phyloP scores from a whole-genome alignment of 23 tunicate species.

The Phallusia fumigata region DNA sequence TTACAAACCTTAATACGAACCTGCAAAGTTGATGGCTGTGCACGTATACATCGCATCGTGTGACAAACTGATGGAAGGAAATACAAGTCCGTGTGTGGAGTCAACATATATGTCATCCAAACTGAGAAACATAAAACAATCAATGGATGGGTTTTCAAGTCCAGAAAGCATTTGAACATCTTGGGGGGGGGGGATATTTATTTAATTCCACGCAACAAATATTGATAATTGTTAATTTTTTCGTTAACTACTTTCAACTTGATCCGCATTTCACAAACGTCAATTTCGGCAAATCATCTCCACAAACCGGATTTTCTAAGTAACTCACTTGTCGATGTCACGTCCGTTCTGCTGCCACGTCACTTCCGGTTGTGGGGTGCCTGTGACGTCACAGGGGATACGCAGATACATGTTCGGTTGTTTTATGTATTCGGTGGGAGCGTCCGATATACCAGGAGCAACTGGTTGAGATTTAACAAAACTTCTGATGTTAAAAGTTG shows the following conservation, averaged over 20 bases:
- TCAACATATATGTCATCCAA: slow-evolving; percentile 26
- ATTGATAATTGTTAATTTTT: no score
- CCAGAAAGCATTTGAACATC: no score
- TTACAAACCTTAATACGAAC: no score
- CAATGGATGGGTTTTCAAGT: no score
- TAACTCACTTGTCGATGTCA: slow-evolving; percentile 26
- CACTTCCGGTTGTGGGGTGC: slow-evolving; percentile 80
- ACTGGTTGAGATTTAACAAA: slow-evolving; percentile 25
- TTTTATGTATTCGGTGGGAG: slow-evolving; percentile 40
- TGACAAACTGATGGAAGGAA: slow-evolving; percentile 37
- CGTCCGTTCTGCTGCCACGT: slow-evolving; percentile 72
- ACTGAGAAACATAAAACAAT: no score
- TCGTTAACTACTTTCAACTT: no score
- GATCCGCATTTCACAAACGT: no score
- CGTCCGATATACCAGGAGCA: slow-evolving; percentile 72
- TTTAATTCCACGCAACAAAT: no score
- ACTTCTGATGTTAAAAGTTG: not conserved
- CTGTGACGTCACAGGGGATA: slow-evolving; percentile 79
- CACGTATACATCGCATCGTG: slow-evolving; percentile 71
- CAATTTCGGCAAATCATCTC: no score
- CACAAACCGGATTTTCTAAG: no score
- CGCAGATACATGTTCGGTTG: slow-evolving; percentile 54
- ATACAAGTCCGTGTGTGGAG: slow-evolving; percentile 30
- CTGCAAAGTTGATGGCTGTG: slow-evolving; percentile 75
- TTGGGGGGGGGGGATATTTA: no score